Conservation (phyloP, 2,888 invertebrate species). For the Nysson spinosus region DNA sequence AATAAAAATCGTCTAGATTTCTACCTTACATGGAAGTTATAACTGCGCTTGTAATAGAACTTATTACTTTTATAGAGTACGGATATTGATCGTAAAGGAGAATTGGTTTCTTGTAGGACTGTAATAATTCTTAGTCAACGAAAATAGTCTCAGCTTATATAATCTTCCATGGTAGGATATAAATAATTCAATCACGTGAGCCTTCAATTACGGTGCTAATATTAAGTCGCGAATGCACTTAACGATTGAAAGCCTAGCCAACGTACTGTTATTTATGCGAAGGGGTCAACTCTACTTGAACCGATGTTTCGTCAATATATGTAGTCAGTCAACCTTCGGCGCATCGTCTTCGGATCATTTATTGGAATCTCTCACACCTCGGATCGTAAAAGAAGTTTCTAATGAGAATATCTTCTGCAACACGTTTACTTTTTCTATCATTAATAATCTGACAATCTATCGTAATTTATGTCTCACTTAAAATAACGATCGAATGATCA, state of each 20-base stretch:
- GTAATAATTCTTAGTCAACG: conserved; percentile 14
- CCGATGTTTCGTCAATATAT: conserved; percentile 33
- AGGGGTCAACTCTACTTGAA: conserved; percentile 44
- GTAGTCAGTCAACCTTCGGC: conserved; percentile 34
- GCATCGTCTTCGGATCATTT: conserved; percentile 14
- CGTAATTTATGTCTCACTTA: no score
- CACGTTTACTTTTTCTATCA: no score
- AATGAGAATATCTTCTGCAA: no score
- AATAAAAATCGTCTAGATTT: neutral
- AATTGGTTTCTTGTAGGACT: no score
- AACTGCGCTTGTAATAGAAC: no score
- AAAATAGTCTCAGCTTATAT: no score
- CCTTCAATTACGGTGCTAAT: conserved; percentile 35
- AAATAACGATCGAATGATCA: no score
- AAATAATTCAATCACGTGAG: conserved; percentile 46
- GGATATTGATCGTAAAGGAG: neutral
- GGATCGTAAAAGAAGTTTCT: no score
- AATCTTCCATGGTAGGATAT: conserved; percentile 26
- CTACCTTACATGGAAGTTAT: no score
- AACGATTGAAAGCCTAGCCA: neutral
- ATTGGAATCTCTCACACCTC: conserved; percentile 3
- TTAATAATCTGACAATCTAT: no score
- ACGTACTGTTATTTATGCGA: conserved; percentile 28
- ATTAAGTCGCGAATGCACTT: conserved; percentile 37
- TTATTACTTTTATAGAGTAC: no score